Base-by-base conservation (phyloP, 2,113 vertebrate genomes). In the Gulo gulo region DNA sequence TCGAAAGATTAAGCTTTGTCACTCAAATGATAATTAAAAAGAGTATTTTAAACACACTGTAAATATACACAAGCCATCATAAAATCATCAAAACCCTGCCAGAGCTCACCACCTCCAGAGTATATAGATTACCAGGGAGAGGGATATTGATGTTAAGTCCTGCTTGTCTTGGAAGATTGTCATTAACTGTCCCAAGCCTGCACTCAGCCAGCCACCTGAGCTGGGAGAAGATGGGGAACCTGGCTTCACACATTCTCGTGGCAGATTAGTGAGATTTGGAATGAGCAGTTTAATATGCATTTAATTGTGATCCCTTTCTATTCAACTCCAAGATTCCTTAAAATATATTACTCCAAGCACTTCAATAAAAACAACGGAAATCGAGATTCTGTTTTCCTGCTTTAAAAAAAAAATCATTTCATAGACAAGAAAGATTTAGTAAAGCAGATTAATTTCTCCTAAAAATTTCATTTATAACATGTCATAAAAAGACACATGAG, bases 21-120 rank as follows among this genome's bases (percentile, higher is more conserved):
- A 98, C 98, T 98, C 98, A 98, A 97, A 98, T 91, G 97, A 97
- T 98, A 98, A 98, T 98, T 98, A 98, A 98, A 98, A 98, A 97
- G 97, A 98, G 97, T 97, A 93, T 93, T 98, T 98, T 98, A 98
- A 98, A 98, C 96, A 98, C 98, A 98, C 96, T 98, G 97, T 98
- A 98, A 98, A 98, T 97, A 98, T 81, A 97, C 97, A 98, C 81
- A 98, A 97, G 96, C 97, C 97, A 93, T 97, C 97, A 97, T 94
- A 97, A 97, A 98, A 93, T 95, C 97, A 96, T 97, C 97, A 95
- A 88, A 96, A 86, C 88, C 95, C 92, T 67, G 96, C 94, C 80
- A 65, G 94, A 81, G 86, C 88, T 85, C 88, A 65, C 95, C 94
- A 97, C 96, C 95, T 97, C 93, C 73, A 93, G 96, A 91, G 94